Percentiles rank a stretch among this genome's conserved stretches.
Conservation (phyloP, 2,113 vertebrate species). For the Litocranius walleri region DNA sequence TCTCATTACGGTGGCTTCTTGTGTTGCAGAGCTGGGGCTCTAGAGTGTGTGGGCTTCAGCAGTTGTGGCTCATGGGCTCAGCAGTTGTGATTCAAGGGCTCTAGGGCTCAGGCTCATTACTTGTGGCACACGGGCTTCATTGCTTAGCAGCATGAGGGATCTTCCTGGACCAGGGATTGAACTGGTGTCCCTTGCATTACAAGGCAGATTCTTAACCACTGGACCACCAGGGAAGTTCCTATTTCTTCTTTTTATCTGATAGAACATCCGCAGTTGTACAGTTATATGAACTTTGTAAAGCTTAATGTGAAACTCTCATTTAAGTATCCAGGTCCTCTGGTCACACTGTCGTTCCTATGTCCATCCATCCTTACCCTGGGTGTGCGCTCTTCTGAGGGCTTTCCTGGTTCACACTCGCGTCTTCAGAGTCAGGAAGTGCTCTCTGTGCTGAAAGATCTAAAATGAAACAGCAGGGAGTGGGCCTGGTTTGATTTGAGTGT, state of each 20-base stretch:
- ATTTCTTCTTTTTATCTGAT: constrained; percentile 1
- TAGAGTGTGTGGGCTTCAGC: background rate
- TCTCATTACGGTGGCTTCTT: background rate
- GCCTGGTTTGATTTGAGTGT: background rate
- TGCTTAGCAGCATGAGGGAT: background rate
- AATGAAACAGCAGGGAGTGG: background rate
- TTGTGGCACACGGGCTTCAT: background rate
- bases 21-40: background rate
- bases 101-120: background rate
- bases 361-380: too few relatives aligned
- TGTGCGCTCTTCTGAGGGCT: background rate
- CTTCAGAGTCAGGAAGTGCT: background rate
- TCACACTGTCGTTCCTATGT: background rate
- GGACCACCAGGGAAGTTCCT: background rate
- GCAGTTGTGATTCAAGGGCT: background rate
- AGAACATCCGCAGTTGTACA: background rate
- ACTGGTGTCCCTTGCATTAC: background rate
- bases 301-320: background rate
- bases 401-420: background rate
- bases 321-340: background rate
- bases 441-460: background rate
- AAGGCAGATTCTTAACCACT: background rate
- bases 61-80: background rate
- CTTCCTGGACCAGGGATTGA: background rate
- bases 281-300: background rate